Evolutionary conservation across 1,140 invertebrate species (phyloP), one percentile per base, ranked within the genome.

Genomic region (Apis dorsata): DNA sequence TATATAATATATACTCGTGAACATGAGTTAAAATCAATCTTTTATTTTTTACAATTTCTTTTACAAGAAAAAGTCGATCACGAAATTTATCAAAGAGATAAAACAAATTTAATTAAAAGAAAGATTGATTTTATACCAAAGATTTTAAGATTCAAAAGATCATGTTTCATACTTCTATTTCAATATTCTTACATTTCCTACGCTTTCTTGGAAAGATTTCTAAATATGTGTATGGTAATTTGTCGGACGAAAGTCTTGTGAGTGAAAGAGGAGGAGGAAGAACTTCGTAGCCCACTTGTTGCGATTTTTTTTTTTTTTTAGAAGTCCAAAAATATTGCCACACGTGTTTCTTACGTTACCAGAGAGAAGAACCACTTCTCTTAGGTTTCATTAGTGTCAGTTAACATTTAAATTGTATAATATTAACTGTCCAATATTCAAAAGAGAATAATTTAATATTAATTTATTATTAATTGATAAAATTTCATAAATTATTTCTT

Each of bases 241-340:
- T 34, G 53, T 15, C 34, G 53, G 65, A 69, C 21, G 62, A 21
- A 49, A 1, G 57, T 62, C 57, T 49, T 49, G n/a, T 24, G 65
- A 79, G 44, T 28, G 49, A 34, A 21, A 55, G 62, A 44, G 66
- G 59, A 70, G 66, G 55, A 77, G 75, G 51, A 57, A 57, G 62
- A 68, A 70, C 28, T 70, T 70, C 66, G 65, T 55, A 69, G 19
- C 19, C 24, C 66, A 70, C 44, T 70, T 79, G 77, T 79, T 70
- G 66, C 65, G 11, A 53, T 63, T 77, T 77, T 57, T 17, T 57
- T 57, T 57, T 63, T 63, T 59, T 28, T 79, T 79, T 79, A n/a
- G 21, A 24, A 21, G 34, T 70, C 66, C 51, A 49, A n/a, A 75
- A 44, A 21, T 24, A 60, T 57, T 34, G n/a, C n/a, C 55, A 59